Conservation (phyloP, 2,888 invertebrate species). For the Oasisia sp. region DNA sequence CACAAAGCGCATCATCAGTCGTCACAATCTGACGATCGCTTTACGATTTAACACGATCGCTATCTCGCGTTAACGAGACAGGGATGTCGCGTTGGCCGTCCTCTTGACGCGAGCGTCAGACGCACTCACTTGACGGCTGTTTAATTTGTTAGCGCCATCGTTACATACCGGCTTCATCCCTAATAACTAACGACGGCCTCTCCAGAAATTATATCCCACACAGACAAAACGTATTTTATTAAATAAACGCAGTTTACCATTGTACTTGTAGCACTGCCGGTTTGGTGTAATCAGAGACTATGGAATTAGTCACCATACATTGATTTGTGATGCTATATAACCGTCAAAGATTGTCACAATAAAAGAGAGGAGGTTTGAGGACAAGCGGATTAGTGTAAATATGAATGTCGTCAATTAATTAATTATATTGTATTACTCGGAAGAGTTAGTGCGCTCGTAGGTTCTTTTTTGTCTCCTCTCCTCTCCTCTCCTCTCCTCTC, state of each 20-base stretch:
- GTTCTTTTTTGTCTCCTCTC: no score
- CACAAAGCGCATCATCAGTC: constrained; percentile 10
- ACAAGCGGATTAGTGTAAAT: not conserved
- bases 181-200: not conserved
- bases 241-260: not conserved
- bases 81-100: not conserved
- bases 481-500: not conserved
- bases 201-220: not conserved
- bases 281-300: not conserved
- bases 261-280: no score
- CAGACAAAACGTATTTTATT: not conserved
- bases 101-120: not conserved
- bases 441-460: no score
- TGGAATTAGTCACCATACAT: not conserved
- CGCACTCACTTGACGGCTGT: not conserved
- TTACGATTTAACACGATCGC: not conserved
- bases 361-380: not conserved
- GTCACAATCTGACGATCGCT: not conserved
- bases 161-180: not conserved
- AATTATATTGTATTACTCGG: not conserved
- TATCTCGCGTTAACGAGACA: not conserved
- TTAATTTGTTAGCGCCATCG: not conserved
- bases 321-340: not conserved
- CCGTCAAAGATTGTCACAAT: not conserved
- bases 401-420: not conserved